Evolutionary conservation across 2,888 invertebrate genomes (phyloP), one percentile per base, ranked within the genome.

Genomic region (Hoplodrina blanda): DNA sequence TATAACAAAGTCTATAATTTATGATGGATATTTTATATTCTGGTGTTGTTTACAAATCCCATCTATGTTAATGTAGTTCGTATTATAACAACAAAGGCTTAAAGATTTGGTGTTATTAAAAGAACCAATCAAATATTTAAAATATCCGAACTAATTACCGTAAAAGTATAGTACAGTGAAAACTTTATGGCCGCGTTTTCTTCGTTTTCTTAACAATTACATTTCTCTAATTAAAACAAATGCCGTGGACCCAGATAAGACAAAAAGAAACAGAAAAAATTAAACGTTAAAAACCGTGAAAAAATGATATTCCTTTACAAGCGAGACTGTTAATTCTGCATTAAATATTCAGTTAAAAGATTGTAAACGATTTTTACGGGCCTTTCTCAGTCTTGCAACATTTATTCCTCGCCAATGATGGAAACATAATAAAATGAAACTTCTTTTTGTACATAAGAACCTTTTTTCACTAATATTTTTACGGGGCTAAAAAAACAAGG

Each of bases 161-260:
- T n/a, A 25, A n/a, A 3, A 4, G 19, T 41, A 41, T 49, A 33
- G 15, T 0, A 46, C 5, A 46, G 19, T 11, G 5, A 4, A 10
- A n/a, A 73, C 4, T 50, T 56, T 0, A 46, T 8, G 17, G 17
- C 49, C 11, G 54, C 1, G 1, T 20, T 20, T 50, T 55, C 13
- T 49, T 50, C 10, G 3, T 53, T 19, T 25, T 46, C 46, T 19
- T 17, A 53, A n/a, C 8, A 72, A 62, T 62, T 49, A 59, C 11
- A 61, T 46, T 76, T 15, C n/a, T 15, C 7, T 59, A 41, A 78
- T 62, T 66, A 79, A 73, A 62, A 69, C 59, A 65, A 80, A 75
- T 62, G 46, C 25, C 44, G 13, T 11, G 46, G 62, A 60, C 65
- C 64, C 55, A 75, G 17, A 52, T 62, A 8, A 25, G 10, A 13